Evolutionary conservation across 2,113 vertebrate species (phyloP).

Genomic region (Mastomys natalensis): DNA sequence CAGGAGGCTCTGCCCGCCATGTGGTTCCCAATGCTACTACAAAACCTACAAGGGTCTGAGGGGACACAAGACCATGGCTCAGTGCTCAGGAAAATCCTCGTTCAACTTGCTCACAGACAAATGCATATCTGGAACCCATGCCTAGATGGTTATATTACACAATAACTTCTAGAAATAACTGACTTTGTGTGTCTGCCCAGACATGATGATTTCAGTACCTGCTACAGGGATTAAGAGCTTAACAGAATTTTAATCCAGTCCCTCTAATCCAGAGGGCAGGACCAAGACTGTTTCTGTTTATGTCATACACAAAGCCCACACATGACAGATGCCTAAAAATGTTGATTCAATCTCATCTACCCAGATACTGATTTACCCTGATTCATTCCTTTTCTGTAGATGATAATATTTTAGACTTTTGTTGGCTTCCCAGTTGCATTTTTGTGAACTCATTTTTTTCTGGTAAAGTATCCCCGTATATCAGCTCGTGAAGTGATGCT

Average conservation of each 20-base stretch:
- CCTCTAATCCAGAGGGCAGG: not conserved
- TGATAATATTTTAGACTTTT: rapidly evolving
- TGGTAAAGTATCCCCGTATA: rapidly evolving
- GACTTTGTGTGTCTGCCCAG: not conserved
- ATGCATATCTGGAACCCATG: rapidly evolving
- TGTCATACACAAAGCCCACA: too few relatives aligned
- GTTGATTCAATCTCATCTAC: rapidly evolving
- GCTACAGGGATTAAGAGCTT: not conserved
- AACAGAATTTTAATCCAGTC: not conserved
- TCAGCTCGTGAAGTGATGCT: rapidly evolving
- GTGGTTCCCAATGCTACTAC: not conserved
- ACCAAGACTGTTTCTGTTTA: not conserved
- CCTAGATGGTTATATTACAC: not conserved
- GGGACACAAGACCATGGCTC: rapidly evolving
- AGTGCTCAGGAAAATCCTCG: too few relatives aligned
- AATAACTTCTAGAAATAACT: not conserved
- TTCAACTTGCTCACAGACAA: rapidly evolving
- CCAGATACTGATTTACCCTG: not conserved
- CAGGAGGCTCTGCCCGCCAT: too few relatives aligned
- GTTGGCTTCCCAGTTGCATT: not conserved
- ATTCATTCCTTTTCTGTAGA: rapidly evolving
- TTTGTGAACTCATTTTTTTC: not conserved
- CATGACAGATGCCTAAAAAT: not conserved
- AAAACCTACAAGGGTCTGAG: not conserved
- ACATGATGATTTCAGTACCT: not conserved